Evolutionary conservation across 2,797 vertebrate genomes (phyloP).

Genomic region (Silurus aristotelis): DNA sequence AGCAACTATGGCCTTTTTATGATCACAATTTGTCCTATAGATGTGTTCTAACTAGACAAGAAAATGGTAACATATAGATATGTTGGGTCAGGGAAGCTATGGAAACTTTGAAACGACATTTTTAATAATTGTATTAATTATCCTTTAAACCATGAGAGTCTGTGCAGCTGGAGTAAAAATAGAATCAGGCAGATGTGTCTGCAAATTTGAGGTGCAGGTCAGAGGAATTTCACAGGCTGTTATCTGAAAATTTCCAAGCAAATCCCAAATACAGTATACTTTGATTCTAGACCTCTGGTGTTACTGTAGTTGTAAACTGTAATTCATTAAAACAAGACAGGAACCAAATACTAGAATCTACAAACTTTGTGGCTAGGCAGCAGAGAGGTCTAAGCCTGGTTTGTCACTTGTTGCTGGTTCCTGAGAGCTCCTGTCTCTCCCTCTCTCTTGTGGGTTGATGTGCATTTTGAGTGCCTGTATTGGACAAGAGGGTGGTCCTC

Average conservation of each 20-base stretch:
- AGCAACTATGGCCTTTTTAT: background rate
- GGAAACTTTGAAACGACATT: background rate
- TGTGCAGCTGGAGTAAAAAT: constrained; percentile 5
- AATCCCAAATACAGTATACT: background rate
- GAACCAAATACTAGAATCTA: background rate
- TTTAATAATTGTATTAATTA: constrained; percentile 19
- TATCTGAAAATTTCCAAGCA: background rate
- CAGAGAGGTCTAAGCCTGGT: constrained; percentile 56
- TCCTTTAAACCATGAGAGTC: background rate
- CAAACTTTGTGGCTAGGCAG: constrained; percentile 29
- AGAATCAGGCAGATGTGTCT: background rate
- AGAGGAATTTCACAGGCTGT: background rate
- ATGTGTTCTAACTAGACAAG: constrained; percentile 1
- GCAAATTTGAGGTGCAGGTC: background rate
- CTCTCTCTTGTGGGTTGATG: constrained; percentile 60
- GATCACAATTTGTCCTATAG: background rate
- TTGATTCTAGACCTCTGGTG: background rate
- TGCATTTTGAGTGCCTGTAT: constrained; percentile 67
- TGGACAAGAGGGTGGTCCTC: constrained; percentile 70
- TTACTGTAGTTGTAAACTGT: constrained; percentile 8
- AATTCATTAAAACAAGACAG: background rate
- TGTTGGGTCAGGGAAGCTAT: background rate
- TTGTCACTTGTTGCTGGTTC: constrained; percentile 47
- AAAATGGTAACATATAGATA: background rate
- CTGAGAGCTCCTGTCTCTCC: constrained; percentile 23